These are phyloP conservation scores for Perca flavescens DNA, from an alignment of 2,113 vertebrate genomes.

Conservation along the genomic window DNA sequence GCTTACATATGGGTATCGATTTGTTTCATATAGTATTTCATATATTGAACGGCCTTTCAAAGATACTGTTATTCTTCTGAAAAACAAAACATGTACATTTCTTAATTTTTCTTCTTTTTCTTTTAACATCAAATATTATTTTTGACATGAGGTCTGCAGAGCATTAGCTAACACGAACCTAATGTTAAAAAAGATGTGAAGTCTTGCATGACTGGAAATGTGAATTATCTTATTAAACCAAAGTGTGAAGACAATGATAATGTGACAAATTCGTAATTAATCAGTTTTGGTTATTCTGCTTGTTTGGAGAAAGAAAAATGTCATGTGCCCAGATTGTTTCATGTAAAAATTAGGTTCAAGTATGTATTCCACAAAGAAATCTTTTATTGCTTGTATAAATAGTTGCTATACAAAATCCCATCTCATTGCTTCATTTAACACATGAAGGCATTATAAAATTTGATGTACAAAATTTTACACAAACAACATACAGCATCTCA, in stretches of 20 bases:
- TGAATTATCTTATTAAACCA: no score
- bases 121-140: no score
- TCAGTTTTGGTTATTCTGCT: background rate
- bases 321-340: background rate
- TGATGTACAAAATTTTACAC: conserved; percentile 58
- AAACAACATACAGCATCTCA: conserved; percentile 32
- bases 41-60: background rate
- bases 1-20: background rate
- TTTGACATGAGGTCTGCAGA: no score
- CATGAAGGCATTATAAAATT: conserved; percentile 37
- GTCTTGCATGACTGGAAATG: no score
- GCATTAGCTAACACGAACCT: no score
- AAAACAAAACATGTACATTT: background rate
- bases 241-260: background rate
- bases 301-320: background rate
- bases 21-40: background rate
- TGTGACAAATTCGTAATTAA: background rate
- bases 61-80: background rate
- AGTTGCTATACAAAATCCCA: conserved; percentile 61
- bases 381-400: conserved; percentile 72
- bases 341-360: background rate
- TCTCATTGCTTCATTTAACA: conserved; percentile 4
- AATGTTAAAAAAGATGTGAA: no score
- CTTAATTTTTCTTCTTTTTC: no score
- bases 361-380: conserved; percentile 6